Percentiles rank a stretch among this genome's conserved stretches.
These are phyloP conservation scores for Sebastes matsubarae DNA, from an alignment of 2,797 vertebrate genomes.

Conservation along the genomic window DNA sequence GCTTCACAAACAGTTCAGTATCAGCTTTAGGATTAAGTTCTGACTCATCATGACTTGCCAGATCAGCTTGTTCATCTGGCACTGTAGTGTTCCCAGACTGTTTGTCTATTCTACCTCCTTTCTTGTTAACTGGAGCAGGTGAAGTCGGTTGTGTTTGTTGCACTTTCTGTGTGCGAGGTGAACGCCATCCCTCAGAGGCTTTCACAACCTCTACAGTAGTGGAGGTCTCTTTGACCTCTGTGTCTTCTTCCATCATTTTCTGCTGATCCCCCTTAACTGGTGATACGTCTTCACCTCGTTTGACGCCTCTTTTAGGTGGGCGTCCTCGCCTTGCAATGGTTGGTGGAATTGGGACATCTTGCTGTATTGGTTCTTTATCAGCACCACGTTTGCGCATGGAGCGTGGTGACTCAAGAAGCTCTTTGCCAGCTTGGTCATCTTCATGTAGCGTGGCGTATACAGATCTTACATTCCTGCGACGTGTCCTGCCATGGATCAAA, in stretches of 20 bases:
- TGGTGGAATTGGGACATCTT: constrained; percentile 81
- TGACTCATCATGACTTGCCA: constrained; percentile 57
- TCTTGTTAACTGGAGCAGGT: constrained; percentile 81
- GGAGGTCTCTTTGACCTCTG: constrained; percentile 83
- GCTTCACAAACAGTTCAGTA: constrained; percentile 71
- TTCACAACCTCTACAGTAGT: constrained; percentile 81
- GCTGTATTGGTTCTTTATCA: constrained; percentile 87
- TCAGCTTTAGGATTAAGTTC: constrained; percentile 70
- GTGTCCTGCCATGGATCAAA: constrained; percentile 88
- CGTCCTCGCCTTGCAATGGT: constrained; percentile 80
- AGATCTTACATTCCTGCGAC: constrained; percentile 94
- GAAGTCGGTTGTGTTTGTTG: constrained; percentile 74
- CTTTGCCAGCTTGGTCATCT: constrained; percentile 88
- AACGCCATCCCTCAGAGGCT: constrained; percentile 90
- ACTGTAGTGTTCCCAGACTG: constrained; percentile 60
- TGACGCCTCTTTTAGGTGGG: constrained; percentile 88
- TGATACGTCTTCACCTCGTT: constrained; percentile 86
- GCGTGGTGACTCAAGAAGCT: constrained; percentile 85
- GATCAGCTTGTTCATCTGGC: constrained; percentile 69
- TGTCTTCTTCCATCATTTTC: constrained; percentile 84
- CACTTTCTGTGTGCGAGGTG: constrained; percentile 90
- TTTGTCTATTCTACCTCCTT: constrained; percentile 86
- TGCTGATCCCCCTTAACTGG: constrained; percentile 83
- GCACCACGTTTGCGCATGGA: constrained; percentile 89
- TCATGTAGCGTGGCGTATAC: constrained; percentile 93